A percentile compares a stretch with the other conserved stretches of the same genome.
These are phyloP conservation scores for Pollenia angustigena DNA, from an alignment of 2,888 invertebrate species.

Conservation along the genomic window DNA sequence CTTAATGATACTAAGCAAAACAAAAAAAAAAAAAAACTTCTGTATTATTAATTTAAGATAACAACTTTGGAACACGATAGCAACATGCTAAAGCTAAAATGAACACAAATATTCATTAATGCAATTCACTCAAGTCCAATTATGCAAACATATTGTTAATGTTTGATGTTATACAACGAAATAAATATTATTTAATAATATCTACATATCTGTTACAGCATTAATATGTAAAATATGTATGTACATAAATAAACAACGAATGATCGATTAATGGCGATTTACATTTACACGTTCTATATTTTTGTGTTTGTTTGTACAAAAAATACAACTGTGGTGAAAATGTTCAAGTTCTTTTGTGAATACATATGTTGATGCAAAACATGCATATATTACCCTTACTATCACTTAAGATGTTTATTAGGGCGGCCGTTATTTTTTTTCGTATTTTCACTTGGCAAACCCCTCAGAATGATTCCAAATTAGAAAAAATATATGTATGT, in stretches of 20 bases:
- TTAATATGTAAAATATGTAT: not conserved
- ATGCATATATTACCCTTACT: too few species aligned
- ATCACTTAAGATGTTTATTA: too few species aligned
- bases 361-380: too few species aligned
- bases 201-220: not conserved
- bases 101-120: constrained; percentile 19
- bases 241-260: not conserved
- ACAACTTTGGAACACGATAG: not conserved
- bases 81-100: not conserved
- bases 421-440: too few species aligned
- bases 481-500: too few species aligned
- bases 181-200: constrained; percentile 21
- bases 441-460: too few species aligned
- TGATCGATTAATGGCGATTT: too few species aligned
- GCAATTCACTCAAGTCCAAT: not conserved
- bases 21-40: not conserved
- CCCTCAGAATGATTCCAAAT: too few species aligned
- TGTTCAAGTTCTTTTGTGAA: too few species aligned
- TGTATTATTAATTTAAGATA: constrained; percentile 10
- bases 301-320: too few species aligned
- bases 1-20: not conserved
- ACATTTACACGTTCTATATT: too few species aligned
- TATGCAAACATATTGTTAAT: constrained; percentile 9
- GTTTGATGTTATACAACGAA: constrained; percentile 17
- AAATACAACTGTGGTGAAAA: too few species aligned